Percentiles rank a stretch among this genome's conserved stretches.
Evolutionary conservation across 2,888 invertebrate genomes (phyloP).

Genomic region (Schizotus pectinicornis): DNA sequence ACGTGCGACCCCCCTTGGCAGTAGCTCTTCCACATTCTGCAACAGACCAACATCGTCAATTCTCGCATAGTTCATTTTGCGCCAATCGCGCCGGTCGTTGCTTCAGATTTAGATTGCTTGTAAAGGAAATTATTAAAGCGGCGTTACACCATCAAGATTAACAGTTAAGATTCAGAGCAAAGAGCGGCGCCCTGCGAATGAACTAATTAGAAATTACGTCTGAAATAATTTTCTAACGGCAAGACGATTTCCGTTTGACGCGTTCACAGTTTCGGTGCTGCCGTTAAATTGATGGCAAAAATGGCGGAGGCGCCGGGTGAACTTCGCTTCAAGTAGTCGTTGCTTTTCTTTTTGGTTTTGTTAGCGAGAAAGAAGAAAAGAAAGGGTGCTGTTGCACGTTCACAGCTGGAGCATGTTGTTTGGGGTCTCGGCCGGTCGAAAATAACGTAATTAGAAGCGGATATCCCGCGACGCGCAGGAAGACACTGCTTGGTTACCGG

Average conservation of each 20-base stretch:
- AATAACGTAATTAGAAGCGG: conserved; percentile 36
- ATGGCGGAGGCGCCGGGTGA: not conserved
- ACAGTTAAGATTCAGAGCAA: too few species aligned
- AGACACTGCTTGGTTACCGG: conserved; percentile 21
- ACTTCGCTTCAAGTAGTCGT: not conserved
- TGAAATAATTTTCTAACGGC: conserved; percentile 8
- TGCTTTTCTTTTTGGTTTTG: conserved; percentile 8
- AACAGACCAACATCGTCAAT: conserved; percentile 41
- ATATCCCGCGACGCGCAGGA: conserved; percentile 34
- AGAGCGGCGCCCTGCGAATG: not conserved
- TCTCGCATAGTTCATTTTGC: too few species aligned
- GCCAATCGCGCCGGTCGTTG: too few species aligned
- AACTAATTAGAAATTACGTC: not conserved
- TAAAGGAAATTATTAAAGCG: conserved; percentile 13
- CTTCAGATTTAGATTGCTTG: too few species aligned
- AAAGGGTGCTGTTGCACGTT: not conserved
- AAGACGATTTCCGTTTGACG: conserved; percentile 3
- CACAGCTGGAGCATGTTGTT: not conserved
- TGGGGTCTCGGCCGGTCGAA: conserved; percentile 5
- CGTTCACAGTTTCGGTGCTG: not conserved
- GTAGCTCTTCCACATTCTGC: conserved; percentile 58
- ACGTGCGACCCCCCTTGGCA: conserved; percentile 56
- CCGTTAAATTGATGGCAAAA: too few species aligned
- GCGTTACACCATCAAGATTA: too few species aligned
- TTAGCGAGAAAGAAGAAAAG: not conserved